These are phyloP conservation scores for Lasioglossum pauxillum DNA, from an alignment of 2,888 invertebrate genomes.

Conservation along the genomic window DNA sequence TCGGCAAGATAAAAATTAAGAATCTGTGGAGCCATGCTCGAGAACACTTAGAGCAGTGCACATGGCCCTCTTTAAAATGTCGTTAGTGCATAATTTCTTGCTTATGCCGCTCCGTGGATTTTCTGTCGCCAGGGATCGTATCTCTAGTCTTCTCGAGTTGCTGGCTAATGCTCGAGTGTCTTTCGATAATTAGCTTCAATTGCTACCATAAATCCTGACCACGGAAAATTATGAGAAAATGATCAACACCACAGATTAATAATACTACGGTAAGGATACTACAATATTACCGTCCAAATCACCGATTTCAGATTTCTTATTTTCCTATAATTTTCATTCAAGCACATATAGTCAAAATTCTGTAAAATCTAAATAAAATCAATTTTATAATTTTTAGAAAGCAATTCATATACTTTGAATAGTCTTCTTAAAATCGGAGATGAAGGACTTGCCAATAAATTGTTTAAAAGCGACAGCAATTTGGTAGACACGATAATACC, in stretches of 20 bases:
- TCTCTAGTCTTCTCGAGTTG: not conserved
- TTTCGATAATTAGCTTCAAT: slow-evolving; percentile 1
- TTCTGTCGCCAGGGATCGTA: not conserved
- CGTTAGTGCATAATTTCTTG: slow-evolving; percentile 48
- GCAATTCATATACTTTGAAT: too few species aligned
- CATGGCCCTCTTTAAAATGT: slow-evolving; percentile 56
- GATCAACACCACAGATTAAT: not conserved
- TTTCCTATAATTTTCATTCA: not conserved
- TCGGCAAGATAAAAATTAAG: slow-evolving; percentile 43
- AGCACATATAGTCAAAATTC: too few species aligned
- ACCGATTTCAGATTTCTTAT: not conserved
- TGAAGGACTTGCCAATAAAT: too few species aligned
- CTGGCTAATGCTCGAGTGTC: not conserved
- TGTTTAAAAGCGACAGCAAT: too few species aligned
- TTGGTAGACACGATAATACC: too few species aligned
- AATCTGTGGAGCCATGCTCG: slow-evolving; percentile 7
- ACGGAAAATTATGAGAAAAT: not conserved
- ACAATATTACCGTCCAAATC: too few species aligned
- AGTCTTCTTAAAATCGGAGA: too few species aligned
- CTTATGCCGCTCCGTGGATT: slow-evolving; percentile 14
- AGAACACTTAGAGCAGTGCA: slow-evolving; percentile 33
- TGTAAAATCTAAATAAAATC: too few species aligned
- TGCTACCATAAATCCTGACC: not conserved
- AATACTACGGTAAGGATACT: too few species aligned
- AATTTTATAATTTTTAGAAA: too few species aligned